Conservation (phyloP, 2,797 vertebrate species). For the Cichlasoma orientale region DNA sequence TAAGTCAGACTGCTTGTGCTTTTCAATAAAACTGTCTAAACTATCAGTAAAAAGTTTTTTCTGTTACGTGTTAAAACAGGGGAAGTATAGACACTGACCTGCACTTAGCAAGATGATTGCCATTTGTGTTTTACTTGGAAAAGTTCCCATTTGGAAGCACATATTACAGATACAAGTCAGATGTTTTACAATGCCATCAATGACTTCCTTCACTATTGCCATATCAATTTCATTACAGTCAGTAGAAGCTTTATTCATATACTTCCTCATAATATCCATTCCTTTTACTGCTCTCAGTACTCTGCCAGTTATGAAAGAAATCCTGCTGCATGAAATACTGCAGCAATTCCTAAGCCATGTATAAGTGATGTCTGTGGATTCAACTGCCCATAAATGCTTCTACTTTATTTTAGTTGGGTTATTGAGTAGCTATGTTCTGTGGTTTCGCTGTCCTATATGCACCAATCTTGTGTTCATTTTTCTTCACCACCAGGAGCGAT, state of each 20-base stretch:
- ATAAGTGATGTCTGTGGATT: neutral
- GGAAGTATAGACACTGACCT: neutral
- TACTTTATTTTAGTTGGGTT: neutral
- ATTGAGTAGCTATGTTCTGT: neutral
- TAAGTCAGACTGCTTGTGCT: neutral
- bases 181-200: neutral
- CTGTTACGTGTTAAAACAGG: neutral
- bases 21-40: neutral
- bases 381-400: neutral
- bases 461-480: neutral
- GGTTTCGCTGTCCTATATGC: neutral
- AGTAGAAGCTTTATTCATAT: neutral
- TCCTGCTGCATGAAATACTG: neutral
- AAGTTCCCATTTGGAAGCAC: neutral
- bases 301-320: neutral
- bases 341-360: neutral
- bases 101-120: neutral
- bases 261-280: neutral
- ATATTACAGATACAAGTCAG: neutral
- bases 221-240: neutral
- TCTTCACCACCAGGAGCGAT: conserved; percentile 85
- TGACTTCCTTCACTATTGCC: neutral
- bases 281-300: neutral
- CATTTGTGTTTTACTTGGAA: neutral
- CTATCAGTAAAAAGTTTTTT: neutral